Base-by-base conservation (phyloP, 2,113 vertebrate species). In the Panthera tigris region DNA sequence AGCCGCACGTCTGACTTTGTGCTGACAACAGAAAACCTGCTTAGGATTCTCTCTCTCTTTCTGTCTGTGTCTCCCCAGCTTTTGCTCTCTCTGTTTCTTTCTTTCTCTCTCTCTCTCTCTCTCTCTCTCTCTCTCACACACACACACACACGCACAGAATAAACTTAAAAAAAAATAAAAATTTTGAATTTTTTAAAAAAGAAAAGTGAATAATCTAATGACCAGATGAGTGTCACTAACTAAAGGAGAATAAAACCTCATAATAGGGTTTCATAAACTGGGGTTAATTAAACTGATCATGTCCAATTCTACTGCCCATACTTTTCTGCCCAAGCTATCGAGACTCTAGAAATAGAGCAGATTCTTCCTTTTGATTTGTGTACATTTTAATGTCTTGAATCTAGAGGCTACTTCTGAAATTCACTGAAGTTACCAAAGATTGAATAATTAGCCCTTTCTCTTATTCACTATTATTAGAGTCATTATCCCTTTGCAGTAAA, bases 391-490 rank as follows among this genome's bases (percentile, higher is more conserved):
- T 86, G 6, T 84, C 52, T 68, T 95, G 21, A 83, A 79, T 74
- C n/a, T 86, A 61, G 31, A 73, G 15, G 71, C 25, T 63, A n/a
- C 66, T 50, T 89, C 12, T 12, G 94, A 18, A 89, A 57, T 69
- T 97, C 19, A 6, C 33, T 88, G 12, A 86, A n/a, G 10, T 87
- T 57, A 92, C 3, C 13, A 84, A 87, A 84, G 7, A 50, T 48
- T 89, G 41, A 82, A 85, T 55, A 68, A 74, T 73, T 68, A 93
- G 45, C 3, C 65, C 33, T 94, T 86, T 86, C 69, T 95, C 25
- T n/a, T 52, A 87, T 81, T 89, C 50, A 76, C 13, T 81, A 52
- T 78, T 69, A 65, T 92, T 81, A 74, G 45, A 88, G n/a, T 66
- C 69, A 71, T 88, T 52, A 27, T 89, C 57, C 15, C 27, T 86